Evolutionary conservation across 2,113 vertebrate genomes (phyloP).

Genomic region (Bujurquina vittata): DNA sequence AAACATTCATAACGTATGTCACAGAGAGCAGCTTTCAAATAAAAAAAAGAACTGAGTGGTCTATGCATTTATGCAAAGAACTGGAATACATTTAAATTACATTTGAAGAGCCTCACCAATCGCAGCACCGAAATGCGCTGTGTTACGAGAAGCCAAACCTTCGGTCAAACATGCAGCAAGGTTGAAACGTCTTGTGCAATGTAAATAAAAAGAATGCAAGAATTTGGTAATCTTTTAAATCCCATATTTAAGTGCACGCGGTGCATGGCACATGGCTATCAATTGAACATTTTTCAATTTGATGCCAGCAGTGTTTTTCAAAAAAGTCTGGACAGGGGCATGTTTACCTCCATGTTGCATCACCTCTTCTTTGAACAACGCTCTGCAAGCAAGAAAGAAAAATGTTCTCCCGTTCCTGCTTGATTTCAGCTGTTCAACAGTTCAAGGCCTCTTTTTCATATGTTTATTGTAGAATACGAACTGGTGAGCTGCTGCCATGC

Average conservation of each 20-base stretch:
- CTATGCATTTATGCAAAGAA: background rate
- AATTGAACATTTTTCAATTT: background rate
- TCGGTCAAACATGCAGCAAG: background rate
- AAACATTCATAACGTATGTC: conserved; percentile 24
- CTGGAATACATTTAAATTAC: conserved; percentile 2
- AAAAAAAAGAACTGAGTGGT: background rate
- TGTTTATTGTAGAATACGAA: background rate
- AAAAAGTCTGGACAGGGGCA: background rate
- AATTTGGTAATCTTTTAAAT: background rate
- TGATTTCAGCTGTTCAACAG: background rate
- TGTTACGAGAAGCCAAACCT: background rate
- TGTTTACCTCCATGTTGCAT: conserved; percentile 9
- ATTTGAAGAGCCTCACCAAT: background rate
- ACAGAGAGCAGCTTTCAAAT: conserved; percentile 29
- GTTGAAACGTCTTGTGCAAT: background rate
- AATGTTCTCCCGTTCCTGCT: background rate
- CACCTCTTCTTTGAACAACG: background rate
- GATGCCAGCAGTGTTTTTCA: background rate
- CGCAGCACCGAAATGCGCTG: background rate
- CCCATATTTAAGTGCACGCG: background rate
- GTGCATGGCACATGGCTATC: background rate
- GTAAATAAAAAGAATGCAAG: background rate
- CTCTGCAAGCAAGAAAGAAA: background rate
- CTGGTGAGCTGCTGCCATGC: background rate
- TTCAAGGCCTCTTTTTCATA: background rate